Evolutionary conservation across 2,797 vertebrate genomes (phyloP).

Genomic region (Kryptopterus vitreolus): DNA sequence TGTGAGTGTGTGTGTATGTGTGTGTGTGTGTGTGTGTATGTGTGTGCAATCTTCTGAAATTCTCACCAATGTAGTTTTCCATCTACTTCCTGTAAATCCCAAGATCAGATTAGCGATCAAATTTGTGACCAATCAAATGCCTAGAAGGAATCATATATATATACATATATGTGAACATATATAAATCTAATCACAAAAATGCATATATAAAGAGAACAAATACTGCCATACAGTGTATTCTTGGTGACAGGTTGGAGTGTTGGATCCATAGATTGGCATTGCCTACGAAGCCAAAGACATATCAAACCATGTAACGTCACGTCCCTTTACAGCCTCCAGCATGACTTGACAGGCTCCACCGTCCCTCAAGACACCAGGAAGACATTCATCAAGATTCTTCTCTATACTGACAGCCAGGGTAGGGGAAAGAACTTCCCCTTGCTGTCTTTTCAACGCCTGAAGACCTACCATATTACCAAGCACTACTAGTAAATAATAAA

Average conservation of each 20-base stretch:
- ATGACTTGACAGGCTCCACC: neutral
- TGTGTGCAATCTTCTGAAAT: neutral
- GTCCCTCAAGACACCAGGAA: neutral
- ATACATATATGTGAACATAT: neutral
- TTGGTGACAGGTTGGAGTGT: neutral
- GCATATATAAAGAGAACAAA: too few relatives aligned
- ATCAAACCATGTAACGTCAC: neutral
- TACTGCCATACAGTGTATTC: neutral
- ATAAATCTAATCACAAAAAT: too few relatives aligned
- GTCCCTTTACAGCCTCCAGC: neutral
- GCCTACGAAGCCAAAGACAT: neutral
- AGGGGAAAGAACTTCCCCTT: neutral
- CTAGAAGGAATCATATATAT: neutral
- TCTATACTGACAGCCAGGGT: neutral
- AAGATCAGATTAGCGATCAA: neutral
- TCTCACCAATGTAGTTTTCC: neutral
- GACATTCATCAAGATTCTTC: neutral
- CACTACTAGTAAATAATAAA: too few relatives aligned
- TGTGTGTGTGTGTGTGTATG: too few relatives aligned
- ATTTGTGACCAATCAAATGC: too few relatives aligned
- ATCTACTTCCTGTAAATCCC: neutral
- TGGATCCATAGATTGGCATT: neutral
- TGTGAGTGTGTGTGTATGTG: too few relatives aligned
- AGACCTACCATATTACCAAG: neutral
- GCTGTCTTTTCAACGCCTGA: neutral